Evolutionary conservation across 2,113 vertebrate species (phyloP).

Genomic region (Hystrix brachyura): DNA sequence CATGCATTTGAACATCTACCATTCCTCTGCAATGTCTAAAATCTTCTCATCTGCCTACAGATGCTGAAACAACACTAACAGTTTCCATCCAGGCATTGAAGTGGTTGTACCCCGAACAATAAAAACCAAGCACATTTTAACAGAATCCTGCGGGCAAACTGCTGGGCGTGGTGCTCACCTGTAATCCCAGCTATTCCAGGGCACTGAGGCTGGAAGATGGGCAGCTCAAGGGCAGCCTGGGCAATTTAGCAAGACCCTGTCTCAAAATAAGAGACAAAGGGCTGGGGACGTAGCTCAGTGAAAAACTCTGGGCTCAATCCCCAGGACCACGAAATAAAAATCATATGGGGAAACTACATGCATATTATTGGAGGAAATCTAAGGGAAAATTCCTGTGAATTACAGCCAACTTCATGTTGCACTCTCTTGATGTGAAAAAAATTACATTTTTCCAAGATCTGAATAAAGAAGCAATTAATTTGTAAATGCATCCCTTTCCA

Average conservation of each 20-base stretch:
- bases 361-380: not conserved
- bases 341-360: not conserved
- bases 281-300: not conserved
- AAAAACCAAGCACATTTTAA: slow-evolving; percentile 20
- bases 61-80: not conserved
- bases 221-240: not conserved
- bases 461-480: not conserved
- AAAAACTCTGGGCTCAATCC: not conserved
- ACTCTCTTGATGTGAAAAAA: slow-evolving; percentile 22
- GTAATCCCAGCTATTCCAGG: not conserved
- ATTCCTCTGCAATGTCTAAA: slow-evolving; percentile 21
- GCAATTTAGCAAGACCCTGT: not conserved
- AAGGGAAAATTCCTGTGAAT: slow-evolving; percentile 17
- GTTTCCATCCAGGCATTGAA: not conserved
- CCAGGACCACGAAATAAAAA: not conserved
- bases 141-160: not conserved
- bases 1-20: slow-evolving; percentile 2
- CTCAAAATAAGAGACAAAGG: not conserved
- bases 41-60: not conserved
- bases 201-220: not conserved
- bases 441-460: slow-evolving; percentile 48
- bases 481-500: slow-evolving; percentile 25
- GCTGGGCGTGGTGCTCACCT: not conserved
- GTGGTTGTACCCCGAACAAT: not conserved
- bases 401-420: slow-evolving; percentile 18